Base-by-base conservation (phyloP, 2,113 vertebrate species). In the Gymnobelideus leadbeateri region DNA sequence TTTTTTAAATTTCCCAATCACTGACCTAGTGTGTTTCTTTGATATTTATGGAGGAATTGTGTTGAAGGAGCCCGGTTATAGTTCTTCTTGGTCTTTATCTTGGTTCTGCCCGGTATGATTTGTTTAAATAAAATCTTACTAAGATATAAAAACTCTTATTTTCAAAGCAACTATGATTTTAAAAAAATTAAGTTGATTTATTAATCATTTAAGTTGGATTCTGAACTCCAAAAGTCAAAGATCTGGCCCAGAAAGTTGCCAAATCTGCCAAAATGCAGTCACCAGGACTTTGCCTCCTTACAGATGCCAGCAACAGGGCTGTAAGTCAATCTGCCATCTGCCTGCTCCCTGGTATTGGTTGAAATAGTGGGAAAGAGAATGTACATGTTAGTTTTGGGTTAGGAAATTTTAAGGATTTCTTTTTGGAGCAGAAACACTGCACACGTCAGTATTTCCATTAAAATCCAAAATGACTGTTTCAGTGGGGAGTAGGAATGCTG, bases 161-260 rank as follows among this genome's bases (percentile, higher is more conserved):
- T 84, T 84, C 68, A 84, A 84, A 84, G 16, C 68, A 77, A 77
- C 14, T 77, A 43, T 77, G 68, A n/a, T 21, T 77, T 77, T n/a
- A 21, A 8, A 77, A 77, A 16, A 77, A 21, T 77, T 84, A 84
- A 21, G 68, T 84, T 84, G 68, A 84, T 84, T 84, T 84, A 84
- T 84, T 84, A 84, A 84, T 84, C 68, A 84, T 84, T 84, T 84
- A 21, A 43, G n/a, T 43, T 84, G 68, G n/a, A 43, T 84, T 84
- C 68, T 84, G 37, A 43, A 84, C 68, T 84, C 68, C 68, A 43
- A 43, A 84, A 84, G n/a, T 84, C 68, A 84, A 84, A 84, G 68
- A 84, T 84, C 68, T 84, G 68, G 68, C 68, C 68, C 68, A 84
- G n/a, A 84, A 84, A 84, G n/a, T 43, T 84, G 68, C n/a, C 68